phyloP scores from a whole-genome alignment of 2,113 vertebrate species.

The Corythoichthys haematopterus region DNA sequence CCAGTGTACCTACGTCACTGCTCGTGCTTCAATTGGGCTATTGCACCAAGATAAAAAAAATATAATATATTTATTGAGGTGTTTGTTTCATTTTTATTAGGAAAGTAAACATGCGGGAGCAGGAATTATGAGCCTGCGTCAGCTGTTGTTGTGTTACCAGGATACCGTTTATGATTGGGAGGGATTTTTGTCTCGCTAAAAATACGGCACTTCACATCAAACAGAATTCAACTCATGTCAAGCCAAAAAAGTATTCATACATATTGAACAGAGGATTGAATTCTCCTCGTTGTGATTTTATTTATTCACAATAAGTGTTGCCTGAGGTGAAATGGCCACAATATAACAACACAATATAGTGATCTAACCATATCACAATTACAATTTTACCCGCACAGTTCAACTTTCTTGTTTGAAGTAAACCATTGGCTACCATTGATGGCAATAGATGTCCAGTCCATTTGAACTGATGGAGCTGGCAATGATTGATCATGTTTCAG shows the following conservation, averaged over 20 bases:
- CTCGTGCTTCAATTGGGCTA: background rate
- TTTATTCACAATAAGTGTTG: conserved; percentile 12
- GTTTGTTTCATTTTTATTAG: background rate
- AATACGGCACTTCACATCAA: background rate
- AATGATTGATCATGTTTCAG: too few relatives aligned
- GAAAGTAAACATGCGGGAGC: background rate
- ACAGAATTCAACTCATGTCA: background rate
- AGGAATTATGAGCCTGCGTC: conserved; percentile 4
- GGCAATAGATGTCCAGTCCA: too few relatives aligned
- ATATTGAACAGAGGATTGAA: background rate
- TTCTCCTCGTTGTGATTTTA: background rate
- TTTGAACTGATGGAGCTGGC: too few relatives aligned
- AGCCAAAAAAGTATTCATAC: background rate
- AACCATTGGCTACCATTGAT: too few relatives aligned
- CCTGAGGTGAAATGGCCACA: conserved; percentile 5
- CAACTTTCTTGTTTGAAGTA: too few relatives aligned
- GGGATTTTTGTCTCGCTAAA: background rate
- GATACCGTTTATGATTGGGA: background rate
- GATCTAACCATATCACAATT: conserved; percentile 5
- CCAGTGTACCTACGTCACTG: conserved; percentile 1
- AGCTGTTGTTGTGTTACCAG: background rate
- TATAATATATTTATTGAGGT: background rate
- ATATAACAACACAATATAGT: conserved; percentile 2
- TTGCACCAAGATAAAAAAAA: background rate
- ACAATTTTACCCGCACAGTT: background rate